These are phyloP conservation scores for Nyctibius bracteatus DNA, from an alignment of 2,113 vertebrate species.

Conservation along the genomic window DNA sequence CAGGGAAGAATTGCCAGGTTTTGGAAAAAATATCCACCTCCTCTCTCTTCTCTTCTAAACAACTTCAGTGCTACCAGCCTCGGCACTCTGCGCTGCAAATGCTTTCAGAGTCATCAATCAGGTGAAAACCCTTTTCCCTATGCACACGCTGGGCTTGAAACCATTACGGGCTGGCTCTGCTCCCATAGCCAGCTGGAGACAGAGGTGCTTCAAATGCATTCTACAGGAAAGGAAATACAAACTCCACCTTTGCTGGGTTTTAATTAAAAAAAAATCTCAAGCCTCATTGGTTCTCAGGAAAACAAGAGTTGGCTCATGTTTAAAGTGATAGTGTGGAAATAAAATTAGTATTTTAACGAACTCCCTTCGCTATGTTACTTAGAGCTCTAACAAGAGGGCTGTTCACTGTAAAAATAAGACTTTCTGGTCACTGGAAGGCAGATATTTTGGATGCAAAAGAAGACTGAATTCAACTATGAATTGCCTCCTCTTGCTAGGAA, in stretches of 20 bases:
- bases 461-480: background rate
- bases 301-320: conserved; percentile 7
- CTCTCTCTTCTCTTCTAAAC: background rate
- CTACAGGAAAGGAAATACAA: conserved; percentile 11
- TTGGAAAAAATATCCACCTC: background rate
- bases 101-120: conserved; percentile 17
- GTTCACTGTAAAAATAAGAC: background rate
- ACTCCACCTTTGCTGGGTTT: conserved; percentile 15
- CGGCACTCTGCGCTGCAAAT: background rate
- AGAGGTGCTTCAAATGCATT: conserved; percentile 57
- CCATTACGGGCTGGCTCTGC: conserved; percentile 41
- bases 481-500: background rate
- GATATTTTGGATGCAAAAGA: background rate
- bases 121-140: conserved; percentile 18
- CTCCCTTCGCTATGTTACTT: background rate
- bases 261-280: conserved; percentile 46
- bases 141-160: conserved; percentile 36
- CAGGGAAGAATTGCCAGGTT: conserved; percentile 13
- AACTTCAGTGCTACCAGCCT: background rate
- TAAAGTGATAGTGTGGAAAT: conserved; percentile 27
- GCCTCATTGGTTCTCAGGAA: conserved; percentile 49
- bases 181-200: conserved; percentile 59
- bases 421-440: background rate
- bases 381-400: conserved; percentile 3
- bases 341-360: conserved; percentile 15